Conservation (phyloP, 30 jellyfish, hydroid and myxozoan genomes). For the Chironex yamaguchii region DNA sequence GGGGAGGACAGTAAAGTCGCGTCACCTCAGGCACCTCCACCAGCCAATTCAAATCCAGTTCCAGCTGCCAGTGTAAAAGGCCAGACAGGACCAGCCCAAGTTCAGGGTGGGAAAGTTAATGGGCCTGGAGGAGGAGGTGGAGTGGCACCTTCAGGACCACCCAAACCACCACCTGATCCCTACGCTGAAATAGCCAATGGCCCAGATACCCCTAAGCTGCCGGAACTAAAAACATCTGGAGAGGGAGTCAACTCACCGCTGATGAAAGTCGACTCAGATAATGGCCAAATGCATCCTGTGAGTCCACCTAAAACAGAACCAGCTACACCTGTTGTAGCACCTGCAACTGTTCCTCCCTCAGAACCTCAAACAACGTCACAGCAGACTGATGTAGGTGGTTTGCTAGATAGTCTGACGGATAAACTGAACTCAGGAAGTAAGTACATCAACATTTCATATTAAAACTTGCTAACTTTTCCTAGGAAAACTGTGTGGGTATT, state of each 20-base stretch:
- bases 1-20: slow-evolving; percentile 3
- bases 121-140: not conserved
- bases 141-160: not conserved
- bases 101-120: slow-evolving; percentile 50
- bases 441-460: no score
- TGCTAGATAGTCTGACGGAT: slow-evolving; percentile 91
- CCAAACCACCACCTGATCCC: slow-evolving; percentile 68
- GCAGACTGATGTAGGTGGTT: slow-evolving; percentile 91
- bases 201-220: slow-evolving; percentile 96
- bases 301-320: slow-evolving; percentile 34
- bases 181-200: slow-evolving; percentile 99
- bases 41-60: not conserved
- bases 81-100: not conserved
- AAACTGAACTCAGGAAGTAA: slow-evolving; percentile 92
- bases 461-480: no score
- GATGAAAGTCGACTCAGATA: slow-evolving; percentile 67
- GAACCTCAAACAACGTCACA: slow-evolving; percentile 68
- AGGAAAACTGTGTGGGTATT: no score
- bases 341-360: not conserved
- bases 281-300: slow-evolving; percentile 54
- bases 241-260: slow-evolving; percentile 76
- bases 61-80: slow-evolving; percentile 7
- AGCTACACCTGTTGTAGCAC: not conserved
- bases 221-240: slow-evolving; percentile 87
- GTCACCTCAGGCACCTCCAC: slow-evolving; percentile 5